Evolutionary conservation across 2,888 invertebrate genomes (phyloP).

Genomic region (Drosophila kambysellisi): DNA sequence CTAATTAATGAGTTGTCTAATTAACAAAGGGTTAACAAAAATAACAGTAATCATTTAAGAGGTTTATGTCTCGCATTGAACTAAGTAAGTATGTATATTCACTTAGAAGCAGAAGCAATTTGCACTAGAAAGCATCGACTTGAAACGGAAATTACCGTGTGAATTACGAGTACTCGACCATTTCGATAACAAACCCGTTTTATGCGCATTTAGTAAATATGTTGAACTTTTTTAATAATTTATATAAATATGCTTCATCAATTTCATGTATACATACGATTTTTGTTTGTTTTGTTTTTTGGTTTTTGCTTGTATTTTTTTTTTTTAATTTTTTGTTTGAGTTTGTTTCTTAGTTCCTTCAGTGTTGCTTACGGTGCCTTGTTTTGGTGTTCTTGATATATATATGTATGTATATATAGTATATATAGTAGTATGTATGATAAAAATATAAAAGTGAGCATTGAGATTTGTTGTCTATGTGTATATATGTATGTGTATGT

Average conservation of each 20-base stretch:
- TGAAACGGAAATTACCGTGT: constrained; percentile 10
- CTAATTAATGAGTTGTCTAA: constrained; percentile 20
- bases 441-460: constrained; percentile 81
- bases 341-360: constrained; percentile 41
- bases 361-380: constrained; percentile 72
- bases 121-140: constrained; percentile 49
- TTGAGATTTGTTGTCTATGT: constrained; percentile 55
- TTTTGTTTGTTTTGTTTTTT: constrained; percentile 1
- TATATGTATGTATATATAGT: constrained; percentile 12
- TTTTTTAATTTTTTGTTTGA: constrained; percentile 25
- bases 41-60: constrained; percentile 7
- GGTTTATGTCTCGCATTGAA: constrained; percentile 60
- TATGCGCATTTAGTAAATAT: constrained; percentile 12
- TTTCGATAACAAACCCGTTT: constrained; percentile 4
- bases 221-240: constrained; percentile 24
- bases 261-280: constrained; percentile 20
- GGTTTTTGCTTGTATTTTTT: constrained; percentile 6
- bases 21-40: constrained; percentile 9
- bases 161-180: background rate
- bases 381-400: constrained; percentile 56
- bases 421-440: constrained; percentile 67
- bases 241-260: constrained; percentile 45
- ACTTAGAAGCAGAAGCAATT: constrained; percentile 53
- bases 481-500: constrained; percentile 39
- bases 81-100: constrained; percentile 13